These are phyloP conservation scores for Rhinoptilus africanus DNA, from an alignment of 2,113 vertebrate genomes.

Conservation along the genomic window DNA sequence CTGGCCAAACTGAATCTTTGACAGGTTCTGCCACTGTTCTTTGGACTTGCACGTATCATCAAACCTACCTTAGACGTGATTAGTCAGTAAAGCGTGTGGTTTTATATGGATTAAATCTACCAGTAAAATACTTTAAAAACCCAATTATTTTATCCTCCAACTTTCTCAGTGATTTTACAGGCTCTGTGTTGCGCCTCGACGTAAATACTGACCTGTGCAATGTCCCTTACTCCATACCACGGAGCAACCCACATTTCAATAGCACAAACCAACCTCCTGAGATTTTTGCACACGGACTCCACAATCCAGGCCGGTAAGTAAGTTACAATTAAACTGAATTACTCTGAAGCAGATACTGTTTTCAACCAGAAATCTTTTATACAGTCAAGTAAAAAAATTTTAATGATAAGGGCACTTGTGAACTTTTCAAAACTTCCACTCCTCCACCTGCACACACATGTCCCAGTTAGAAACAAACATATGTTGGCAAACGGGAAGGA, in stretches of 20 bases:
- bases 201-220: slow-evolving; percentile 88
- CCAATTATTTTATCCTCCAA: slow-evolving; percentile 1
- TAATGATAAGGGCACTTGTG: neutral
- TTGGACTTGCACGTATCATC: neutral
- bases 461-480: neutral
- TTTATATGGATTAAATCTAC: neutral
- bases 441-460: neutral
- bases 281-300: slow-evolving; percentile 96
- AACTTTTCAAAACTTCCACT: neutral
- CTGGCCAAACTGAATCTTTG: neutral
- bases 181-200: slow-evolving; percentile 92
- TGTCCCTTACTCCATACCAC: slow-evolving; percentile 88
- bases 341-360: neutral
- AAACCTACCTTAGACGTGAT: neutral
- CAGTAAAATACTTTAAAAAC: neutral
- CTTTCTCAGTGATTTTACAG: slow-evolving; percentile 93
- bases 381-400: neutral
- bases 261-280: slow-evolving; percentile 98
- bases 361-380: neutral
- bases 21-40: neutral
- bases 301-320: slow-evolving; percentile 95
- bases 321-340: neutral
- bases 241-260: slow-evolving; percentile 96
- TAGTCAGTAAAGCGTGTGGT: neutral
- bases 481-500: neutral